Conservation (phyloP, 2,888 invertebrate species). For the Stenodema calcarata region DNA sequence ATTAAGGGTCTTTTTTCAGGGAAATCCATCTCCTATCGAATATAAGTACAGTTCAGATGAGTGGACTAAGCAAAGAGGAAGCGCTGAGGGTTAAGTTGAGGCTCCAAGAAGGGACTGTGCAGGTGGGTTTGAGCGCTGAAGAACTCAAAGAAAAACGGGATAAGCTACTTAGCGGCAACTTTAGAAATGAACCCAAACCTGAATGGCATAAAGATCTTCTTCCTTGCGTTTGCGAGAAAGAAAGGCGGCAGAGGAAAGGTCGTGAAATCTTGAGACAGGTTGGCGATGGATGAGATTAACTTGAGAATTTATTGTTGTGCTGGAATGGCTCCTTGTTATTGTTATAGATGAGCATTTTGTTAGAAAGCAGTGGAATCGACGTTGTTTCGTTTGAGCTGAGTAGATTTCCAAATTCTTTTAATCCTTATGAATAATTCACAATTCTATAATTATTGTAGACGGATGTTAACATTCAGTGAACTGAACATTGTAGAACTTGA, state of each 20-base stretch:
- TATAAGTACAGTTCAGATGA: background rate
- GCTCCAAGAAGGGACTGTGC: background rate
- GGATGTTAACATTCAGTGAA: no score
- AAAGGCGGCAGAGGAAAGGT: background rate
- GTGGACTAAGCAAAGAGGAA: background rate
- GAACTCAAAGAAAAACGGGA: background rate
- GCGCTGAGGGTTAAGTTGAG: background rate
- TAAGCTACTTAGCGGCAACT: background rate
- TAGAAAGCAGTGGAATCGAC: no score
- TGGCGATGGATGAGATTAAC: background rate
- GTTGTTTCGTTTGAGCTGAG: no score
- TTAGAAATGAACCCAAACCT: background rate
- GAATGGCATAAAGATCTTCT: constrained; percentile 22
- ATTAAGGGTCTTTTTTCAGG: no score
- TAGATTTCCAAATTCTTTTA: no score
- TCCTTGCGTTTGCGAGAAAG: background rate
- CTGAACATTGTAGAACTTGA: no score
- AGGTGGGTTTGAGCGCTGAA: background rate
- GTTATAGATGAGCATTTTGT: no score
- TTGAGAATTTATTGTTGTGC: background rate
- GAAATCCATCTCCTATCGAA: background rate
- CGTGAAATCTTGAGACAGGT: background rate
- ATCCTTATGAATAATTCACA: no score
- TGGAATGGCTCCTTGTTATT: no score
- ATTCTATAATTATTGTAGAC: no score